phyloP scores from a whole-genome alignment of 2,888 invertebrate species.

The Drosophila phalerata region DNA sequence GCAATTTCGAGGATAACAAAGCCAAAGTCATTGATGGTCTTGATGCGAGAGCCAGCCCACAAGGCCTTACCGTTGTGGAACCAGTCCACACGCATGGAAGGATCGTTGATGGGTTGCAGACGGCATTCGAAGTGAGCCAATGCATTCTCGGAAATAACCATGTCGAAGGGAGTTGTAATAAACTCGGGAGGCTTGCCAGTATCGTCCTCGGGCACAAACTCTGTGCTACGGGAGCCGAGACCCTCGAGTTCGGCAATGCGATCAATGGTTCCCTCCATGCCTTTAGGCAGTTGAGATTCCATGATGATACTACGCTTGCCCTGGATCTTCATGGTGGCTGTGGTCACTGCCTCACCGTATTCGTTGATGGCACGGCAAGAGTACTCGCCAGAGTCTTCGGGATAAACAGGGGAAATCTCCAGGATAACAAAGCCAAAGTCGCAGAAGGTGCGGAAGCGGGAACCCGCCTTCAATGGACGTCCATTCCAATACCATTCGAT shows the following conservation, averaged over 20 bases:
- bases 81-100: constrained; percentile 98
- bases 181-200: constrained; percentile 96
- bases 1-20: constrained; percentile 98
- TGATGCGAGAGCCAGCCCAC: constrained; percentile 95
- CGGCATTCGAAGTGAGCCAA: constrained; percentile 97
- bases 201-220: constrained; percentile 91
- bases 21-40: constrained; percentile 98
- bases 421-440: constrained; percentile 99
- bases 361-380: constrained; percentile 95
- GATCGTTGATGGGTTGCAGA: constrained; percentile 94
- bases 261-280: constrained; percentile 97
- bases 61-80: constrained; percentile 98
- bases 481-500: constrained; percentile 98
- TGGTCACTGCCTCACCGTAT: constrained; percentile 96
- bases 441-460: constrained; percentile 97
- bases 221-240: constrained; percentile 90
- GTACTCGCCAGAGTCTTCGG: constrained; percentile 97
- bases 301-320: constrained; percentile 96
- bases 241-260: constrained; percentile 97
- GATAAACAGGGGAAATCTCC: constrained; percentile 98
- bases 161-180: constrained; percentile 93
- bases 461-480: constrained; percentile 94
- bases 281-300: constrained; percentile 96
- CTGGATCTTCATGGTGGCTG: constrained; percentile 94
- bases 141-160: constrained; percentile 93